These are phyloP conservation scores for Trichosurus vulpecula DNA, from an alignment of 2,797 vertebrate species.

Conservation along the genomic window DNA sequence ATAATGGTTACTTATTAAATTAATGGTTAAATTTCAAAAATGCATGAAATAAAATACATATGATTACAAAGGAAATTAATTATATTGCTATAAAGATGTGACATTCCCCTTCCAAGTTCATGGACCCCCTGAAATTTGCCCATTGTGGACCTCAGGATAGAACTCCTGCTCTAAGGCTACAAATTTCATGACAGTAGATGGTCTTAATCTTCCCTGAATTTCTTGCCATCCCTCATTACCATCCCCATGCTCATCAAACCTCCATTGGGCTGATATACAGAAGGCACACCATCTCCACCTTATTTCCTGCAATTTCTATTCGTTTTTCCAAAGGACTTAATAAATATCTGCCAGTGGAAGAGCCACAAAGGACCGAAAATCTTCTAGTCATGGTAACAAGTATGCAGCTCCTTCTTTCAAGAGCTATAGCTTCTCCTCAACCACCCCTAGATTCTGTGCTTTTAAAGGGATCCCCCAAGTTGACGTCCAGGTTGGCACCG, in stretches of 20 bases:
- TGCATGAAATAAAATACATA: background rate
- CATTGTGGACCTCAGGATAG: background rate
- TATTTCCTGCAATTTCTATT: constrained; percentile 47
- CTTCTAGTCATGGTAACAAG: background rate
- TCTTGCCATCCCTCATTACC: constrained; percentile 57
- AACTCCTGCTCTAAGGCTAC: background rate
- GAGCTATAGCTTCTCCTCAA: background rate
- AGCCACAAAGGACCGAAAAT: background rate
- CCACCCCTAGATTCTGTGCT: background rate
- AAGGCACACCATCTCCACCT: constrained; percentile 12
- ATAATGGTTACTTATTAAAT: background rate
- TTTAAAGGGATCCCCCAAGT: background rate
- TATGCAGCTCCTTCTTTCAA: background rate
- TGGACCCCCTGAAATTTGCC: background rate
- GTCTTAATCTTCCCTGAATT: constrained; percentile 69
- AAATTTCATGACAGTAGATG: constrained; percentile 2
- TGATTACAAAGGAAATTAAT: background rate
- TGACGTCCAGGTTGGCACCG: background rate
- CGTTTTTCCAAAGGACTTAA: constrained; percentile 19
- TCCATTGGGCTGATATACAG: constrained; percentile 35
- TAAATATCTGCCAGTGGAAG: background rate
- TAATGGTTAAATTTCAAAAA: background rate
- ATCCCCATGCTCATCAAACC: constrained; percentile 56
- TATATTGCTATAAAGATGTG: background rate
- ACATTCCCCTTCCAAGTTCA: background rate